Evolutionary conservation across 2,888 invertebrate species (phyloP).

Genomic region (Thera britannica): DNA sequence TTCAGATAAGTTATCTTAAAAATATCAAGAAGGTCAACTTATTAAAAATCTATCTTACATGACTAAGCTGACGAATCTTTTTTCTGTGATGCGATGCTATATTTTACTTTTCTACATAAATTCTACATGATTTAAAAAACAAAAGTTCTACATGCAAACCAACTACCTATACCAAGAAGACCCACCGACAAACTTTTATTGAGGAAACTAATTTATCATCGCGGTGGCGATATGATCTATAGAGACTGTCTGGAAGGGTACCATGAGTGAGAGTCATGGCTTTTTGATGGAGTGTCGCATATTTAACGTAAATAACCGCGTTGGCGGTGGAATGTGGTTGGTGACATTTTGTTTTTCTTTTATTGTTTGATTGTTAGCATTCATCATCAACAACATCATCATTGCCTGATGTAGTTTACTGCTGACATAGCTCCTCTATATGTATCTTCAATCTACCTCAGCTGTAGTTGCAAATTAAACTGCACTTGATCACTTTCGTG

Average conservation of each 20-base stretch:
- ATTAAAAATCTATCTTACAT: too few relatives aligned
- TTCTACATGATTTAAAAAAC: not conserved
- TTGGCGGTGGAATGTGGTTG: not conserved
- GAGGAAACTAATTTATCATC: constrained; percentile 67
- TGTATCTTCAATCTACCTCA: too few relatives aligned
- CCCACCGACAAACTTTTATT: constrained; percentile 57
- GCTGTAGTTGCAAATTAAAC: not conserved
- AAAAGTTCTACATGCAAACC: constrained; percentile 45
- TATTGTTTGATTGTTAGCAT: not conserved
- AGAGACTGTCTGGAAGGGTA: constrained; percentile 54
- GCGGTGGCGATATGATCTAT: constrained; percentile 62
- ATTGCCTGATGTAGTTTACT: too few relatives aligned
- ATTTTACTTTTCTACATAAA: too few relatives aligned
- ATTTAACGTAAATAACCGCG: constrained; percentile 39
- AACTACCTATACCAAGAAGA: constrained; percentile 25
- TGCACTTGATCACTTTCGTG: not conserved
- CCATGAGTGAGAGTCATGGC: constrained; percentile 51
- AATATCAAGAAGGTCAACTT: too few relatives aligned
- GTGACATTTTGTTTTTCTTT: not conserved
- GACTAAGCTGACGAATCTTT: too few relatives aligned
- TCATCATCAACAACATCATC: too few relatives aligned
- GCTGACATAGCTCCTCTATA: too few relatives aligned
- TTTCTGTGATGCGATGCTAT: too few relatives aligned
- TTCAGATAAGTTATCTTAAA: too few relatives aligned
- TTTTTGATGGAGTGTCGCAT: constrained; percentile 56